phyloP scores from a whole-genome alignment of 2,888 invertebrate species.

The Corythucha ciliata region DNA sequence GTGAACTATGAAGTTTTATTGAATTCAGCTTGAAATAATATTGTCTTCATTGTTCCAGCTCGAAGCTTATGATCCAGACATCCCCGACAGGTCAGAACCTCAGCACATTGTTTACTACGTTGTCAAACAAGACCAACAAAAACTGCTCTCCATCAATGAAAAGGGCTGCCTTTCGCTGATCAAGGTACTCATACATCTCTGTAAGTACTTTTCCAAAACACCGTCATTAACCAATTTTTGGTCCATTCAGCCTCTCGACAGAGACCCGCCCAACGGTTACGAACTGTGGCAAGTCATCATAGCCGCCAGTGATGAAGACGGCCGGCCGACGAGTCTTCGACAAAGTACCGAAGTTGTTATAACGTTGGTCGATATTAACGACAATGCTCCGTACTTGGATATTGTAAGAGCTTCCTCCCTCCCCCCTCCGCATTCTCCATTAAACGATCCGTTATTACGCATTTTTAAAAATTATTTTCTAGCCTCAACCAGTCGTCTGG shows the following conservation, averaged over 20 bases:
- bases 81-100: constrained; percentile 60
- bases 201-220: background rate
- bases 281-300: constrained; percentile 61
- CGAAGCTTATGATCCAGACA: constrained; percentile 77
- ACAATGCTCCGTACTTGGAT: constrained; percentile 81
- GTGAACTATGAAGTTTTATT: background rate
- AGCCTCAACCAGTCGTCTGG: constrained; percentile 74
- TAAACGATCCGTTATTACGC: no score
- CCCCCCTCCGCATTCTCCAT: no score
- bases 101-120: constrained; percentile 70
- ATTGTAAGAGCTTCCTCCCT: constrained; percentile 48
- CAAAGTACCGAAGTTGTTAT: constrained; percentile 58
- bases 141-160: constrained; percentile 61
- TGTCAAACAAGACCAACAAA: constrained; percentile 61
- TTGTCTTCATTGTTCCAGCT: constrained; percentile 41
- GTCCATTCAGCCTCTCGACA: constrained; percentile 58
- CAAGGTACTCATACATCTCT: constrained; percentile 41
- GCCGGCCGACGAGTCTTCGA: constrained; percentile 48
- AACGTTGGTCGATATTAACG: constrained; percentile 70
- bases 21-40: background rate
- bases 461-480: background rate
- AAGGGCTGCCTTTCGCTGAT: constrained; percentile 64
- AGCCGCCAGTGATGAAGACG: constrained; percentile 67
- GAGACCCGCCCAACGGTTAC: constrained; percentile 81
- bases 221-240: constrained; percentile 1